Evolutionary conservation across 2,888 invertebrate species (phyloP).

Genomic region (Pherbina coryleti): DNA sequence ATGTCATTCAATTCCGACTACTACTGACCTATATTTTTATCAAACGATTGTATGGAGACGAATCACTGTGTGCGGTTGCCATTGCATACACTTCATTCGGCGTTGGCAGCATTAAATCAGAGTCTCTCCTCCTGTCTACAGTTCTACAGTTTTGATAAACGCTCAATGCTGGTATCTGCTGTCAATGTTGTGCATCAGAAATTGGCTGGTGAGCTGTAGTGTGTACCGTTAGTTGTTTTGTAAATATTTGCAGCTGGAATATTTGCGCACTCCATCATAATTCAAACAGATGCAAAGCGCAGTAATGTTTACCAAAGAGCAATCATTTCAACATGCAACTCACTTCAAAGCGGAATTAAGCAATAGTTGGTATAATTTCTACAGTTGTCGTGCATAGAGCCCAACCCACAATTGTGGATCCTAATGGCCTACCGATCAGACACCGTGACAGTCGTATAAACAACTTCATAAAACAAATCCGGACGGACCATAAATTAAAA

Average conservation of each 20-base stretch:
- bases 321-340: constrained; percentile 68
- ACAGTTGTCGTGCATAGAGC: background rate
- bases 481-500: too few relatives aligned
- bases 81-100: background rate
- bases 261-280: constrained; percentile 69
- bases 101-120: background rate
- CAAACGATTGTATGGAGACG: too few relatives aligned
- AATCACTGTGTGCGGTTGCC: background rate
- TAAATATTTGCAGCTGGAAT: constrained; percentile 69
- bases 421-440: too few relatives aligned
- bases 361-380: constrained; percentile 45
- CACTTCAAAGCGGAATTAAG: constrained; percentile 66
- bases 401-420: too few relatives aligned
- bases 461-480: too few relatives aligned
- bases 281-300: constrained; percentile 65
- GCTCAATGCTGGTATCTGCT: background rate
- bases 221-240: constrained; percentile 65
- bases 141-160: background rate
- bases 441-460: too few relatives aligned
- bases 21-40: too few relatives aligned
- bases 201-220: constrained; percentile 39
- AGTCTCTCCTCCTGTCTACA: background rate
- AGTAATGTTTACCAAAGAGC: constrained; percentile 66
- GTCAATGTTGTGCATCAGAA: background rate
- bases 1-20: too few relatives aligned